A percentile compares a stretch with the other conserved stretches of the same genome.
Evolutionary conservation across 2,113 vertebrate species (phyloP).

Genomic region (Atlantisia rogersi): DNA sequence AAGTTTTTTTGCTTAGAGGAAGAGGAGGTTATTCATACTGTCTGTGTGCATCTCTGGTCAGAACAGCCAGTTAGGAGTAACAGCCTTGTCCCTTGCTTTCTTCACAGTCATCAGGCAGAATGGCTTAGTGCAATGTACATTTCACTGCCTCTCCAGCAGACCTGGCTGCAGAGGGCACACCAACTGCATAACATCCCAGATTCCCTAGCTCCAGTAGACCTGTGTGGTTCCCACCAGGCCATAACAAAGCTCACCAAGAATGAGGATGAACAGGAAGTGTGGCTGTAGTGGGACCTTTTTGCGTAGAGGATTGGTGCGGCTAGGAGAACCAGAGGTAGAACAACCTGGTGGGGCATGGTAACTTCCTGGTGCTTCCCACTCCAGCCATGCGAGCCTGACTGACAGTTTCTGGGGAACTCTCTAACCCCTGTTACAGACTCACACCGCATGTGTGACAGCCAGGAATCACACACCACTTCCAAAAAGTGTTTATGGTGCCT

Average conservation of each 20-base stretch:
- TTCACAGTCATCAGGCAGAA: neutral
- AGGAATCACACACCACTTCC: neutral
- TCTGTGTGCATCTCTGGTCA: neutral
- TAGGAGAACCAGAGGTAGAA: neutral
- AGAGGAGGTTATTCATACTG: neutral
- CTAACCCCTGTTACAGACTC: neutral
- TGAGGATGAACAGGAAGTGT: neutral
- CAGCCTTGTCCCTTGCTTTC: slow-evolving; percentile 6
- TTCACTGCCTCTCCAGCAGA: neutral
- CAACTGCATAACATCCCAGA: neutral
- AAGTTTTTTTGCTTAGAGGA: neutral
- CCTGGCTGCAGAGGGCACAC: neutral
- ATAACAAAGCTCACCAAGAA: neutral
- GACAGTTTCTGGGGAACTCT: neutral
- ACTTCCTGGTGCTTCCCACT: neutral
- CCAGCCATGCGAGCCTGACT: neutral
- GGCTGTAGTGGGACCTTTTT: neutral
- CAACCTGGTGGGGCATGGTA: neutral
- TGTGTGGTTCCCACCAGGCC: neutral
- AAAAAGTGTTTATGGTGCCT: neutral
- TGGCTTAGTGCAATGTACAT: neutral
- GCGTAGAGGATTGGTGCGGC: neutral
- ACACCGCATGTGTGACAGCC: neutral
- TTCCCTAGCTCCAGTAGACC: neutral
- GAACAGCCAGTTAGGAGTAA: neutral